phyloP scores from a whole-genome alignment of 2,797 vertebrate species.

The Sternarchorhynchus goeldii region DNA sequence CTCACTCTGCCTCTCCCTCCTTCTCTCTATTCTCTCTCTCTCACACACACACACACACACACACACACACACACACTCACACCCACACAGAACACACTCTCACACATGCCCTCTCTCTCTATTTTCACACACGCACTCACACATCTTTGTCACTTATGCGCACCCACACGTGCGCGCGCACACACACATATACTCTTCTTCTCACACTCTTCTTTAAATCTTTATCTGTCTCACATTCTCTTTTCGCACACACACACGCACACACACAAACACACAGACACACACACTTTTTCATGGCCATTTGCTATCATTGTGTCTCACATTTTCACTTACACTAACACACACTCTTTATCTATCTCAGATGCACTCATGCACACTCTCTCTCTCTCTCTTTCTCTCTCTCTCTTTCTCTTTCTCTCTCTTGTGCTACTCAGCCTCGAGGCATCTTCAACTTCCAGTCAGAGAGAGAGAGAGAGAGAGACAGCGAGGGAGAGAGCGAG shows the following conservation, averaged over 20 bases:
- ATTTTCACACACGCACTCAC: too few relatives aligned
- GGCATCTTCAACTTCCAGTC: slow-evolving; percentile 78
- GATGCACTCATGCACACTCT: not conserved
- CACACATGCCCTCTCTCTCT: too few relatives aligned
- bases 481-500: slow-evolving; percentile 26
- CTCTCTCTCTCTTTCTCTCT: slow-evolving; percentile 42
- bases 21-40: slow-evolving; percentile 35
- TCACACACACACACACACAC: not conserved
- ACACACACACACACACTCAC: slow-evolving; percentile 7
- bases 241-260: too few relatives aligned
- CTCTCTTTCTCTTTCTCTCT: slow-evolving; percentile 43
- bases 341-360: slow-evolving; percentile 16
- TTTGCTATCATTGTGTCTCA: too few relatives aligned
- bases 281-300: not conserved
- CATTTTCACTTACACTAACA: not conserved
- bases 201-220: too few relatives aligned
- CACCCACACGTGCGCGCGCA: too few relatives aligned
- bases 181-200: too few relatives aligned
- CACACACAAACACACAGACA: too few relatives aligned
- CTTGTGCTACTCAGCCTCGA: slow-evolving; percentile 69
- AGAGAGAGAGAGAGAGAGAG: slow-evolving; percentile 65
- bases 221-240: too few relatives aligned
- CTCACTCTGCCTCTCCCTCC: slow-evolving; percentile 39
- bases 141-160: too few relatives aligned
- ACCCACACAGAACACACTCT: not conserved